Percentiles rank a stretch among this genome's conserved stretches.
Evolutionary conservation across 2,888 invertebrate species (phyloP).

Genomic region (Tupiocoris notatus): DNA sequence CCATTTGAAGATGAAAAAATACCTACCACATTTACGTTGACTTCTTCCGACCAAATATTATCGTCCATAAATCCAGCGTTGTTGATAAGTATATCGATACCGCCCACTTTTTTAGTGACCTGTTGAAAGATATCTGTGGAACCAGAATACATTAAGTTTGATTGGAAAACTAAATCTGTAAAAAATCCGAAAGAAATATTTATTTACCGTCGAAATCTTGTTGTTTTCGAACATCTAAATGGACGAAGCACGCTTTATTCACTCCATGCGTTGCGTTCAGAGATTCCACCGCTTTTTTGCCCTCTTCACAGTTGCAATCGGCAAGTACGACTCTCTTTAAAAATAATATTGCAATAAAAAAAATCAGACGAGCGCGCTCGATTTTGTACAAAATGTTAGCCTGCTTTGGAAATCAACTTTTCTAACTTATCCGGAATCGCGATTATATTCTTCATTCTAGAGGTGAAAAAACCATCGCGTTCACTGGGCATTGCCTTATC

Average conservation of each 20-base stretch:
- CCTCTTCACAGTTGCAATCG: constrained; percentile 49
- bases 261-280: constrained; percentile 56
- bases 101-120: constrained; percentile 46
- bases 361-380: too few species aligned
- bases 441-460: too few species aligned
- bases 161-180: neutral
- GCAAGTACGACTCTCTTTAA: constrained; percentile 45
- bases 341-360: too few species aligned
- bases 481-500: too few species aligned
- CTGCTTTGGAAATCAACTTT: too few species aligned
- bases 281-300: constrained; percentile 55
- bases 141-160: too few species aligned
- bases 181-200: neutral
- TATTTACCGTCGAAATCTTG: constrained; percentile 56
- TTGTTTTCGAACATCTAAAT: constrained; percentile 58
- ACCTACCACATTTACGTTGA: constrained; percentile 55
- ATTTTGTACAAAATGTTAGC: too few species aligned
- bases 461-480: too few species aligned
- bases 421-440: too few species aligned
- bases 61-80: constrained; percentile 54
- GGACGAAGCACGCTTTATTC: constrained; percentile 56
- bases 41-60: constrained; percentile 53
- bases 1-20: too few species aligned
- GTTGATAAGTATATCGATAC: constrained; percentile 51
- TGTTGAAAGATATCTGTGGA: constrained; percentile 33